Base-by-base conservation (phyloP, 2,113 vertebrate species). In the Lampris megalopsis region DNA sequence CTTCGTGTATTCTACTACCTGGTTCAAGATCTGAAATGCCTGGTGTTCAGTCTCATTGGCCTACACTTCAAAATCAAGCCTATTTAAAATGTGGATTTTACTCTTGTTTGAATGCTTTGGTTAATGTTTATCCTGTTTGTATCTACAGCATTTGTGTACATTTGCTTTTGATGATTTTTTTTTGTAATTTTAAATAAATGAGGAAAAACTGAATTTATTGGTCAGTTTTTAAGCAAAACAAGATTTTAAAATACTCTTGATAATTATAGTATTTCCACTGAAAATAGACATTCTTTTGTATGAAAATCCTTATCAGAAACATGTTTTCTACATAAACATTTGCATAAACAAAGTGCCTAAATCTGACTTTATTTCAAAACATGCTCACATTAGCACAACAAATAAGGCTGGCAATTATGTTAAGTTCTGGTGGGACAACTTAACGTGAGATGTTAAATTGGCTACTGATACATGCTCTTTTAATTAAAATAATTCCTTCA, bases 51-150 rank as follows among this genome's bases (percentile, higher is more conserved):
- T 93, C 97, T 99, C 83, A 99, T 99, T 54, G 97, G 98, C 68
- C 95, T 99, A 60, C 98, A 99, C 83, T 99, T 99, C 93, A 99
- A 99, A 92, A 99, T 99, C 91, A 99, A 99, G 89, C 98, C 98
- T 37, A 99, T 99, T 93, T 99, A 97, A 94, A 70, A 68, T 24
- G 56, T 37, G 57, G 65, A 68, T 72, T 81, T 59, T 73, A 52
- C 6, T 69, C 0, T 24, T 24, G 0, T 86, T 74, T 83, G 69
- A 77, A 70, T 85, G 24, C 75, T 90, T 91, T 81, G 71, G 63
- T 56, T 91, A 1, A 80, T 83, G 68, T 90, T 91, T 88, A 65
- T 84, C 63, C 73, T 82, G 77, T 87, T 24, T 82, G 74, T 69
- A 81, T 24, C 37, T 73, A 81, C 82, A 52, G 53, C 84, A 83